Conservation (phyloP, 2,113 vertebrate species). For the Sebastes fasciatus region DNA sequence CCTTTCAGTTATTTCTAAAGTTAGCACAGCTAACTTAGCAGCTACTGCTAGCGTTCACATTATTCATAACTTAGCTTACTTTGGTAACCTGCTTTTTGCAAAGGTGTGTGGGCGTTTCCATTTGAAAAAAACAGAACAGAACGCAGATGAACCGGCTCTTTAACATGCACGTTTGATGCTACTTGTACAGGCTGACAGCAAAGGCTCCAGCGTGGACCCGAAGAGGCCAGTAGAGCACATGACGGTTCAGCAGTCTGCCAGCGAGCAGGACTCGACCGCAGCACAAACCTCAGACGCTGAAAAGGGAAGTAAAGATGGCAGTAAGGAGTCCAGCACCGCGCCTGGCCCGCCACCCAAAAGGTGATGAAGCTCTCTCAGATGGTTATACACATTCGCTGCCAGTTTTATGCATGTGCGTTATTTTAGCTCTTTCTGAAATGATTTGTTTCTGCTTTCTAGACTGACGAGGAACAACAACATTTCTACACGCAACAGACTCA, state of each 20-base stretch:
- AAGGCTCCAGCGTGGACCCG: conserved; percentile 64
- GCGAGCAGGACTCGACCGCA: not conserved
- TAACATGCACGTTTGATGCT: not conserved
- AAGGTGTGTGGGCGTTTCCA: no score
- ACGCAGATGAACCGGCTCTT: no score
- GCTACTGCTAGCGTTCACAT: no score
- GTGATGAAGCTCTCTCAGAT: conserved; percentile 30
- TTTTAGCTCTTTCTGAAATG: not conserved
- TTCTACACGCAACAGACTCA: conserved; percentile 66
- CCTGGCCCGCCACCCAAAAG: conserved; percentile 30
- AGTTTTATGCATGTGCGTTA: not conserved
- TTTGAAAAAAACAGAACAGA: no score
- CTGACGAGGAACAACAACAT: conserved; percentile 52
- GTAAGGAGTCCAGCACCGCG: not conserved
- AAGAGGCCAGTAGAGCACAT: not conserved
- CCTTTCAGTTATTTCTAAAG: no score
- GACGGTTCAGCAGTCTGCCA: conserved; percentile 44
- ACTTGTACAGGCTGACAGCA: conserved; percentile 35
- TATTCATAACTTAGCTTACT: no score
- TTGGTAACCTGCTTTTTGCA: no score
- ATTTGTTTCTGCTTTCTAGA: conserved; percentile 47
- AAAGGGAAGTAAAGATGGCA: not conserved
- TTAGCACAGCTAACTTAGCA: no score
- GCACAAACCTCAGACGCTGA: not conserved
- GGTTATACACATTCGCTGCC: not conserved